phyloP scores from a whole-genome alignment of 2,797 vertebrate genomes.

The Strix occidentalis region DNA sequence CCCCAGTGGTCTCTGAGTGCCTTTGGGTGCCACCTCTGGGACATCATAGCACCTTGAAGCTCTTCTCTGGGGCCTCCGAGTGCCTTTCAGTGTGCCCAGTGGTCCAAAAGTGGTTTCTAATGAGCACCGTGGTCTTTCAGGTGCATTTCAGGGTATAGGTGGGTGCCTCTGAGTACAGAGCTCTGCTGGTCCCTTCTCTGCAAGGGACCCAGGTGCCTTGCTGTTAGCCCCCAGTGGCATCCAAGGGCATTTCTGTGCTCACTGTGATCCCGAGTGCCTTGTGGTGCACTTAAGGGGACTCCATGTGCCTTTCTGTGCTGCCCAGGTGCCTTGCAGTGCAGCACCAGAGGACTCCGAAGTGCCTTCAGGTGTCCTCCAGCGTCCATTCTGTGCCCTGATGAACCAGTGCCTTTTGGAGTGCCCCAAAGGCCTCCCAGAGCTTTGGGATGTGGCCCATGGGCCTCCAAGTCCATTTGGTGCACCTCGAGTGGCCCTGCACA shows the following conservation, averaged over 20 bases:
- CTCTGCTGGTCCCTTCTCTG: background rate
- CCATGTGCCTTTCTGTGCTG: background rate
- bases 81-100: background rate
- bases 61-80: background rate
- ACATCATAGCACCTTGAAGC: background rate
- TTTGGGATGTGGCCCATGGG: background rate
- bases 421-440: background rate
- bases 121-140: background rate
- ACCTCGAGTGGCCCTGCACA: fast-evolving
- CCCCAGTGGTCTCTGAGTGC: background rate
- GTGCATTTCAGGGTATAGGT: background rate
- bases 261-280: background rate
- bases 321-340: background rate
- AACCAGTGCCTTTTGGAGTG: background rate
- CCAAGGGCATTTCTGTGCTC: background rate
- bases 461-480: background rate
- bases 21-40: background rate
- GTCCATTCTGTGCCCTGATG: background rate
- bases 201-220: background rate
- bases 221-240: background rate
- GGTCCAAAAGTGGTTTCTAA: background rate
- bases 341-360: no score
- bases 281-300: background rate
- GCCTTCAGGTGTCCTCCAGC: background rate
- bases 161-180: background rate